Conservation (phyloP, 2,113 vertebrate species). For the Ceuthmochares aereus region DNA sequence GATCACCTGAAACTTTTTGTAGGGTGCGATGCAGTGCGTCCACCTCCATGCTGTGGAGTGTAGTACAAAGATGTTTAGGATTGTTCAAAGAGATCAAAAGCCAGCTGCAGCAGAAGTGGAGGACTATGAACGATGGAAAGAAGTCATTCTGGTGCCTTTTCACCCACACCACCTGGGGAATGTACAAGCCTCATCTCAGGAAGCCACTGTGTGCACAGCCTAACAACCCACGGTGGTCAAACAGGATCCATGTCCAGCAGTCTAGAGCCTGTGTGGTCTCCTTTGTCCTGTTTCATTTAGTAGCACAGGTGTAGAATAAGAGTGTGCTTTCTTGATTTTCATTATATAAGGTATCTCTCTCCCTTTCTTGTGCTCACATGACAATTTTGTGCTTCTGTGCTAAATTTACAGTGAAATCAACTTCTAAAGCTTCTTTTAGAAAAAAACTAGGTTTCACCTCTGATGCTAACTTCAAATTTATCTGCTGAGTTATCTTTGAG, state of each 20-base stretch:
- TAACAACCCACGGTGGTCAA: accelerated
- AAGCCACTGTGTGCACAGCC: accelerated
- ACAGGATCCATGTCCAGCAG: neutral
- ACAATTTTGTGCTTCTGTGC: neutral
- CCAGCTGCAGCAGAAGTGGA: neutral
- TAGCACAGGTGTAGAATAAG: neutral
- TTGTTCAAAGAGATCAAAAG: neutral
- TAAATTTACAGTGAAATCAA: neutral
- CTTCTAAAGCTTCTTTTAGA: neutral
- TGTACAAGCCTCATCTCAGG: neutral
- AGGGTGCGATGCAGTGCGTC: neutral
- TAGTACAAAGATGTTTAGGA: accelerated
- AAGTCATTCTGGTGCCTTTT: neutral
- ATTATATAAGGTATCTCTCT: neutral
- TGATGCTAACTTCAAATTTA: neutral
- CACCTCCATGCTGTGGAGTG: neutral
- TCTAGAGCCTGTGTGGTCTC: neutral
- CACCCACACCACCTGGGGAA: accelerated
- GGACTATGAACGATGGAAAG: neutral
- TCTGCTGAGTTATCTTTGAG: neutral
- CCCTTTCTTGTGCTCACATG: accelerated
- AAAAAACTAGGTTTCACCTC: neutral
- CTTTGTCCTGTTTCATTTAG: neutral
- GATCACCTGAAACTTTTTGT: neutral
- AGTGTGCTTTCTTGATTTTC: neutral